These are phyloP conservation scores for Saccostrea cuccullata DNA, from an alignment of 1,140 invertebrate species.

Conservation along the genomic window DNA sequence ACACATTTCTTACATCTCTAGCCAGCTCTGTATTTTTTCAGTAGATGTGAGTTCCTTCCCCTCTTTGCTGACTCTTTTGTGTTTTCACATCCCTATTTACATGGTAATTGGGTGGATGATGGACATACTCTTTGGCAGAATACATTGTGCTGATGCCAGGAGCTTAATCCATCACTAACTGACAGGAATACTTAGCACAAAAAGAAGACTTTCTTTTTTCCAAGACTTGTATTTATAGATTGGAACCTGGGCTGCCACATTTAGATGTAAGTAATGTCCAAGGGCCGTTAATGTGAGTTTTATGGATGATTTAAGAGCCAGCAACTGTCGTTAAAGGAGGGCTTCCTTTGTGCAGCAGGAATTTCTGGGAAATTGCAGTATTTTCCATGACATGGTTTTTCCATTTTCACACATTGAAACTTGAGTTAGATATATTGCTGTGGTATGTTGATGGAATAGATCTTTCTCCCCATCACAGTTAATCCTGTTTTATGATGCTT, in stretches of 20 bases:
- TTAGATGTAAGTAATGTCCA: neutral
- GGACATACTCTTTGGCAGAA: constrained; percentile 14
- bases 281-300: neutral
- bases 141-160: neutral
- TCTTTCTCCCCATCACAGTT: neutral
- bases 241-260: neutral
- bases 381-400: neutral
- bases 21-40: neutral
- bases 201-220: neutral
- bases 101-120: neutral
- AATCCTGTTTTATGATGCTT: neutral
- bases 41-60: neutral
- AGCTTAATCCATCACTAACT: constrained; percentile 7
- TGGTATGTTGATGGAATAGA: neutral
- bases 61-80: neutral
- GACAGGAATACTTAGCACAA: constrained; percentile 27
- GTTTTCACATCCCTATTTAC: constrained; percentile 7
- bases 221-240: neutral
- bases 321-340: neutral
- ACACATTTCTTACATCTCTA: neutral
- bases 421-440: neutral
- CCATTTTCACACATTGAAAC: constrained; percentile 13
- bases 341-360: neutral
- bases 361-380: neutral
- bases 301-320: constrained; percentile 10